These are phyloP conservation scores for Sternarchorhynchus goeldii DNA, from an alignment of 2,797 vertebrate species.

Conservation along the genomic window DNA sequence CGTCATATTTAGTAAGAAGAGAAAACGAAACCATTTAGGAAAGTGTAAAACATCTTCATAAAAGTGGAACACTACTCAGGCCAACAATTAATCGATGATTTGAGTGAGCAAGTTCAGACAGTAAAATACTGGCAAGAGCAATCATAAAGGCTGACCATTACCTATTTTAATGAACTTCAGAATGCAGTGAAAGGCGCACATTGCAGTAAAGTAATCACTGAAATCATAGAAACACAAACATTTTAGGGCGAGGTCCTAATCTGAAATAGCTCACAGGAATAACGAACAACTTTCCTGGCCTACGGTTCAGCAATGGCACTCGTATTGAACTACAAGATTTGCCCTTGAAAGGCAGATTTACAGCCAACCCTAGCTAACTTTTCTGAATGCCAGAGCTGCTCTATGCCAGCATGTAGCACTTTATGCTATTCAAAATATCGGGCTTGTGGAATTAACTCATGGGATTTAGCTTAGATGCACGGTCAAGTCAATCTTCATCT, in stretches of 20 bases:
- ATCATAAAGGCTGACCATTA: slow-evolving; percentile 21
- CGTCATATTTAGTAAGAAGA: slow-evolving; percentile 35
- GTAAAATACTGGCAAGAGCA: slow-evolving; percentile 20
- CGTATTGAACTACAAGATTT: background rate
- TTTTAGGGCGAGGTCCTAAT: background rate
- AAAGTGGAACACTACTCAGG: slow-evolving; percentile 20
- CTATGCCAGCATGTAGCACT: background rate
- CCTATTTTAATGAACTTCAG: slow-evolving; percentile 29
- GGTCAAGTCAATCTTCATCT: slow-evolving; percentile 33
- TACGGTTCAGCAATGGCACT: background rate
- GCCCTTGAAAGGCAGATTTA: background rate
- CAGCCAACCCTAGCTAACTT: background rate
- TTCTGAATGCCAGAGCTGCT: background rate
- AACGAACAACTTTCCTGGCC: slow-evolving; percentile 4
- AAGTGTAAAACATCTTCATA: slow-evolving; percentile 7
- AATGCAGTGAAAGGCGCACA: slow-evolving; percentile 4
- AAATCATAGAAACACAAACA: background rate
- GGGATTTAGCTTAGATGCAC: slow-evolving; percentile 18
- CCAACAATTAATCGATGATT: slow-evolving; percentile 37
- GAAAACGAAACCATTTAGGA: slow-evolving; percentile 28
- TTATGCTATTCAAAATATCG: slow-evolving; percentile 1
- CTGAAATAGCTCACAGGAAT: background rate
- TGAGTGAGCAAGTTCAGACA: slow-evolving; percentile 35
- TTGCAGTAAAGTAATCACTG: background rate
- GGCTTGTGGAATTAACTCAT: slow-evolving; percentile 5